These are phyloP conservation scores for Hiodon alosoides DNA, from an alignment of 2,113 vertebrate species.

Conservation along the genomic window DNA sequence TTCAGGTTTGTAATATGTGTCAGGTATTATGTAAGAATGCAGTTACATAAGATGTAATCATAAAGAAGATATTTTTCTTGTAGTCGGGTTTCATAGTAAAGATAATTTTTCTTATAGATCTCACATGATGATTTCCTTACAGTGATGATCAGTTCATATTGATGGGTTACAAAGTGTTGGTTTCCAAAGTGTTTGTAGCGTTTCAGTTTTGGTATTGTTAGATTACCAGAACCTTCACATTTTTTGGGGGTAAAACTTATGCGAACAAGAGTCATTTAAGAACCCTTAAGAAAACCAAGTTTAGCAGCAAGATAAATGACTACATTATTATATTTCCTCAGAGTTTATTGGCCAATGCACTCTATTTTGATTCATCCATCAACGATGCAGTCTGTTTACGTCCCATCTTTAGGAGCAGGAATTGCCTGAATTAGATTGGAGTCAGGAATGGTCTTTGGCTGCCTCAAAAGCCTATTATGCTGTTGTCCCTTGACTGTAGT, in stretches of 20 bases:
- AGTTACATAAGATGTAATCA: too few species aligned
- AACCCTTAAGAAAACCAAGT: constrained; percentile 12
- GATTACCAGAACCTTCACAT: neutral
- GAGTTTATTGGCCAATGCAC: constrained; percentile 35
- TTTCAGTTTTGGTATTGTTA: constrained; percentile 12
- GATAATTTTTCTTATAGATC: too few species aligned
- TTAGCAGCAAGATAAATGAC: constrained; percentile 24
- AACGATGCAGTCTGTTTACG: constrained; percentile 45
- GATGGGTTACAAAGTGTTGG: too few species aligned
- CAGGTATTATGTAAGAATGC: too few species aligned
- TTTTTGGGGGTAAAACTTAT: constrained; percentile 3
- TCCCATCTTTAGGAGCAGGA: constrained; percentile 47
- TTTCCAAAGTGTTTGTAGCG: neutral
- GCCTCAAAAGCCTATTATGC: constrained; percentile 62
- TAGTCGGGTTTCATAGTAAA: too few species aligned
- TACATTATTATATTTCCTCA: constrained; percentile 20
- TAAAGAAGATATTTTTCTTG: too few species aligned
- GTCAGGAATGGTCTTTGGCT: constrained; percentile 62
- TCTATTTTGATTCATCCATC: constrained; percentile 48
- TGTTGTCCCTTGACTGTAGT: constrained; percentile 56
- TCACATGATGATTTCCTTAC: too few species aligned
- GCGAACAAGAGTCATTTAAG: neutral
- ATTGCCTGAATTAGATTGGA: constrained; percentile 52
- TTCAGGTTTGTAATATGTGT: too few species aligned
- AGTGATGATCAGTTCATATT: too few species aligned